A percentile compares a stretch with the other conserved stretches of the same genome.
Conservation (phyloP, 1,140 invertebrate species). For the Trachymyrmex cornetzi region DNA sequence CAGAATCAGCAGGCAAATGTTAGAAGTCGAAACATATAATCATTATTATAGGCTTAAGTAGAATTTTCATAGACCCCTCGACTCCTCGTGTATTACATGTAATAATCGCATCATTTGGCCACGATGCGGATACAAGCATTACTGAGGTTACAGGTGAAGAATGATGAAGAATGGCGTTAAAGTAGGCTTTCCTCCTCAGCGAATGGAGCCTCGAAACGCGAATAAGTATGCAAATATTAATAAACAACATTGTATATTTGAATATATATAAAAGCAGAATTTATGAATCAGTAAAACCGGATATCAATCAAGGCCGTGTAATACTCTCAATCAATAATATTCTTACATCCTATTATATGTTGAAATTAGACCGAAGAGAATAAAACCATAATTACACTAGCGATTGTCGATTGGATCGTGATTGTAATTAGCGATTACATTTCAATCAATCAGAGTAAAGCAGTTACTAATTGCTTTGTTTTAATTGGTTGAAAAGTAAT, state of each 20-base stretch:
- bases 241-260: constrained; percentile 25
- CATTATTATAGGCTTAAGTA: constrained; percentile 5
- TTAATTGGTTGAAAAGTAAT: too few relatives aligned
- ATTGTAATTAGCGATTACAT: too few relatives aligned
- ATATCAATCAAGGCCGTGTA: not conserved
- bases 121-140: constrained; percentile 5
- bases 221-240: constrained; percentile 38
- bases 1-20: constrained; percentile 42
- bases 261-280: not conserved
- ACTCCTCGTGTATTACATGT: not conserved
- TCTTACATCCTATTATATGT: not conserved
- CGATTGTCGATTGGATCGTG: too few relatives aligned
- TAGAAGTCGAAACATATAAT: constrained; percentile 33
- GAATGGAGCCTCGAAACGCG: constrained; percentile 1
- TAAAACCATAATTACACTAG: too few relatives aligned
- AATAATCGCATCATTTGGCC: not conserved
- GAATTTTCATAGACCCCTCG: constrained; percentile 6
- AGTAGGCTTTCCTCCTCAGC: not conserved
- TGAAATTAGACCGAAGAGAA: too few relatives aligned
- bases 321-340: not conserved
- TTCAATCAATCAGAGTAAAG: too few relatives aligned
- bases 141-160: constrained; percentile 27
- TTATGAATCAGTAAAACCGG: not conserved
- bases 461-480: too few relatives aligned
- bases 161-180: not conserved